Conservation (phyloP, 1,140 invertebrate genomes). For the Trinorchestia longiramus region DNA sequence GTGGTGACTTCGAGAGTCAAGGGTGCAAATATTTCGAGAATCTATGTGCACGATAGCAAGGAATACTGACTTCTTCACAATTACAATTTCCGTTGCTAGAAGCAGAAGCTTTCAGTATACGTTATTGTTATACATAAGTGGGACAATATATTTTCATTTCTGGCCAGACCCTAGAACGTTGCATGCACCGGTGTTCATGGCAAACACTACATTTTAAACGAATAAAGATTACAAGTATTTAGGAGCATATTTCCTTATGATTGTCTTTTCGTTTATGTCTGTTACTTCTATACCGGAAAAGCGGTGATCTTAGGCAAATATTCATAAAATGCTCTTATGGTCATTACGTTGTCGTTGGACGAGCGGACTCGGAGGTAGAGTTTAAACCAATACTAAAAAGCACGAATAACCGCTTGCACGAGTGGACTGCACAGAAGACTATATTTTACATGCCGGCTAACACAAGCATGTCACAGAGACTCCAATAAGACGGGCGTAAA, state of each 20-base stretch:
- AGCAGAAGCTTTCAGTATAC: background rate
- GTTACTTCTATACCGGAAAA: background rate
- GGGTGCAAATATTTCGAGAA: background rate
- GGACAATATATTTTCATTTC: background rate
- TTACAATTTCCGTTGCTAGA: background rate
- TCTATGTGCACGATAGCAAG: background rate
- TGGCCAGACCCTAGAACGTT: background rate
- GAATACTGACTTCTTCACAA: background rate
- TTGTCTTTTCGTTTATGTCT: background rate
- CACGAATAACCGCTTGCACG: background rate
- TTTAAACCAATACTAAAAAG: too few relatives aligned
- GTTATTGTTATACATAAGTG: background rate
- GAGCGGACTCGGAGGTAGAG: background rate
- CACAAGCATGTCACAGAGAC: background rate
- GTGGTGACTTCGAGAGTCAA: background rate
- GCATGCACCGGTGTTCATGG: background rate
- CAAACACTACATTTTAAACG: background rate
- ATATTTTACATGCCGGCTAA: background rate
- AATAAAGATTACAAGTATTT: background rate
- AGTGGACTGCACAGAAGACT: background rate
- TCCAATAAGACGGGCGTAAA: background rate
- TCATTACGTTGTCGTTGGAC: background rate
- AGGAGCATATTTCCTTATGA: background rate
- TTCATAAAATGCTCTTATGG: background rate
- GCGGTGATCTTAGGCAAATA: background rate